Evolutionary conservation across 2,113 vertebrate genomes (phyloP).

Genomic region (Gymnogyps californianus): DNA sequence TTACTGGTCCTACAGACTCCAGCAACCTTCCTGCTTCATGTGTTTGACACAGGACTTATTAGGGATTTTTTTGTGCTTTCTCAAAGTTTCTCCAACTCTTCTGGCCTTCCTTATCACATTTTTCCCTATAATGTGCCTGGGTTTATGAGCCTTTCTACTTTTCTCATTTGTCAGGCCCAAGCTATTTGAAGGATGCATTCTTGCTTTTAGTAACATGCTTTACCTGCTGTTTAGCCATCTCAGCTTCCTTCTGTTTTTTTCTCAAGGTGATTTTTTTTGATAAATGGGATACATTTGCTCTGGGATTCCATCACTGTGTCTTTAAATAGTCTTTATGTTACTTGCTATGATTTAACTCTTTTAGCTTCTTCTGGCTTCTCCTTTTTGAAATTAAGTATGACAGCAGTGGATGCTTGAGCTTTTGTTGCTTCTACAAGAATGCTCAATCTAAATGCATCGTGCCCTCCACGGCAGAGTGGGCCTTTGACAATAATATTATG

Average conservation of each 20-base stretch:
- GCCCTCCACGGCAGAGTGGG: rapidly evolving
- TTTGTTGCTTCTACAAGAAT: background rate
- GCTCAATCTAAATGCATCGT: background rate
- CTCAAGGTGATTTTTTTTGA: background rate
- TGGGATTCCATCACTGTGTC: background rate
- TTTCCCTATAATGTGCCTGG: background rate
- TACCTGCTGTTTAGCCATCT: background rate
- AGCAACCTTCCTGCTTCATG: background rate
- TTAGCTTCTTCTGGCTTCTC: background rate
- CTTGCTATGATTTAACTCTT: background rate
- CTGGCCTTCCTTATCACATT: background rate
- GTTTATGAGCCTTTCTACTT: background rate
- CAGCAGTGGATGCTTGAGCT: background rate
- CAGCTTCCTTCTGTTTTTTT: background rate
- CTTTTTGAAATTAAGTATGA: background rate
- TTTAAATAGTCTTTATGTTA: background rate
- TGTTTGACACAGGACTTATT: background rate
- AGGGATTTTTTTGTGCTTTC: background rate
- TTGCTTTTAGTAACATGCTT: background rate
- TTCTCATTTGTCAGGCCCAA: background rate
- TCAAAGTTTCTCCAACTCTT: background rate
- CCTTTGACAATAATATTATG: background rate
- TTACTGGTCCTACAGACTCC: background rate
- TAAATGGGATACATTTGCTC: background rate
- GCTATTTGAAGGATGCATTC: background rate